Conservation (phyloP, 1,140 invertebrate genomes). For the Marisa cornuarietis region DNA sequence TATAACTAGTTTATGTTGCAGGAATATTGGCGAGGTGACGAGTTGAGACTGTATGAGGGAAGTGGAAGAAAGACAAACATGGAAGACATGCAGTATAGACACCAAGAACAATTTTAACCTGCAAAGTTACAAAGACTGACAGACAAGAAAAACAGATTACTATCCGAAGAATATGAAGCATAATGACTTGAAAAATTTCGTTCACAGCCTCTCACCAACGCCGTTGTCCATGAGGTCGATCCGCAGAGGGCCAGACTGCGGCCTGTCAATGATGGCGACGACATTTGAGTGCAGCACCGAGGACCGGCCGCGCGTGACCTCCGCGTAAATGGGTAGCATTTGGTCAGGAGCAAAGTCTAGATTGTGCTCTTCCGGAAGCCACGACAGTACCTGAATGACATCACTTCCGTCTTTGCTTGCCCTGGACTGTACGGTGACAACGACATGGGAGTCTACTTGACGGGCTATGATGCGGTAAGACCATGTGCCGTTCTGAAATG, state of each 20-base stretch:
- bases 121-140: too few relatives aligned
- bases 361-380: constrained; percentile 20
- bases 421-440: constrained; percentile 32
- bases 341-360: constrained; percentile 25
- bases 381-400: constrained; percentile 19
- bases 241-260: constrained; percentile 17
- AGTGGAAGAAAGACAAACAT: too few relatives aligned
- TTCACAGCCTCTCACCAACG: constrained; percentile 15
- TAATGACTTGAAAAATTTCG: too few relatives aligned
- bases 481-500: constrained; percentile 22
- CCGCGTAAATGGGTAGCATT: constrained; percentile 30
- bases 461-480: constrained; percentile 24
- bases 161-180: too few relatives aligned
- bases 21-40: too few relatives aligned
- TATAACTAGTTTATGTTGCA: too few relatives aligned
- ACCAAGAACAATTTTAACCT: too few relatives aligned
- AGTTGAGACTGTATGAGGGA: too few relatives aligned
- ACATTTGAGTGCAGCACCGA: constrained; percentile 32
- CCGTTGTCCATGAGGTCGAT: constrained; percentile 29
- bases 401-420: constrained; percentile 4
- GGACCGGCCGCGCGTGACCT: constrained; percentile 24
- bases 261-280: constrained; percentile 30
- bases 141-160: too few relatives aligned
- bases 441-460: constrained; percentile 15
- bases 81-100: too few relatives aligned